A percentile compares a stretch with the other conserved stretches of the same genome.
Conservation (phyloP, 2,888 invertebrate species). For the Chromoteleia sp. region DNA sequence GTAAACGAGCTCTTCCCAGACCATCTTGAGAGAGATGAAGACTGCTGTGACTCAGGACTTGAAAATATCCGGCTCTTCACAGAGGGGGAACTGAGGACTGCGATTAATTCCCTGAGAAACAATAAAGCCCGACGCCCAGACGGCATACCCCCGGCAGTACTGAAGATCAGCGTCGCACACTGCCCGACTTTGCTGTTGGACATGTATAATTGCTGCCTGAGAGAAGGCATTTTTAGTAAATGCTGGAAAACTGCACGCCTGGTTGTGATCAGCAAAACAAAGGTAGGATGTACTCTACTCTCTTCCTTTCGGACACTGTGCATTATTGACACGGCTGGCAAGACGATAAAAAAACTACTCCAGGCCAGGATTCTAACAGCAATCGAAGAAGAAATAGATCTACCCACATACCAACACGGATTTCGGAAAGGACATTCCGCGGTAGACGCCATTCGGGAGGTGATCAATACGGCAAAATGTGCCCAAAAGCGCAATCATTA, state of each 20-base stretch:
- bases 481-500: constrained; percentile 5
- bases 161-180: background rate
- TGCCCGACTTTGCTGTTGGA: constrained; percentile 5
- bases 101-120: background rate
- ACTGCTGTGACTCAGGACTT: too few species aligned
- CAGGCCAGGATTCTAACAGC: background rate
- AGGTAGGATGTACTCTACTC: background rate
- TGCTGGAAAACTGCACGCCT: constrained; percentile 1
- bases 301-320: constrained; percentile 63
- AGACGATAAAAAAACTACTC: background rate
- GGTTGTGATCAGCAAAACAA: constrained; percentile 11
- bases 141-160: background rate
- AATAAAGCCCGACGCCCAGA: background rate
- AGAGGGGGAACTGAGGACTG: background rate
- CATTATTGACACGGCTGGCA: constrained; percentile 34
- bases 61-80: background rate
- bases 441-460: background rate
- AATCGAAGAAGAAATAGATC: constrained; percentile 3
- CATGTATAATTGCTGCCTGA: constrained; percentile 42
- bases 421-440: constrained; percentile 1
- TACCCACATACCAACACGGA: constrained; percentile 21
- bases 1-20: background rate
- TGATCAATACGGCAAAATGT: background rate
- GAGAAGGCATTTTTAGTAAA: constrained; percentile 33
- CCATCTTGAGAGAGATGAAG: background rate